Evolutionary conservation across 2,888 invertebrate genomes (phyloP).

Genomic region (Abrostola triplasia): DNA sequence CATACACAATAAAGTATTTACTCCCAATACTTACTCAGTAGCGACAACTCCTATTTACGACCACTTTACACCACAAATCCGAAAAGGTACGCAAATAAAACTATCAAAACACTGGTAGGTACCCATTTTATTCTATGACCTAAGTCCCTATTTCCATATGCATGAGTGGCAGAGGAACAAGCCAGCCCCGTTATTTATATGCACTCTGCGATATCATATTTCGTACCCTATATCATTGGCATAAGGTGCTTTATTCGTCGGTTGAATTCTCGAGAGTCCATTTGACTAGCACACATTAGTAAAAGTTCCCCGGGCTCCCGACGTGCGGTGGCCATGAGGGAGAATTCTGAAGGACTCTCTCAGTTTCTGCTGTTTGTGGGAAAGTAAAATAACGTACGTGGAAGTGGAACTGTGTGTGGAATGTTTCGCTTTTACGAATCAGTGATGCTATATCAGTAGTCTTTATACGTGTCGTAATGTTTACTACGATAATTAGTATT

Average conservation of each 20-base stretch:
- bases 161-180: constrained; percentile 79
- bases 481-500: too few species aligned
- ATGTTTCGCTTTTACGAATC: constrained; percentile 33
- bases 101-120: constrained; percentile 61
- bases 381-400: constrained; percentile 21
- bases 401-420: constrained; percentile 9
- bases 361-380: constrained; percentile 42
- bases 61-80: constrained; percentile 57
- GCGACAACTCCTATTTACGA: constrained; percentile 49
- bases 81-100: constrained; percentile 63
- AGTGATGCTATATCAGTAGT: constrained; percentile 3
- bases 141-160: constrained; percentile 86
- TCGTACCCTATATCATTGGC: constrained; percentile 66
- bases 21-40: constrained; percentile 44
- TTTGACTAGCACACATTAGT: constrained; percentile 88
- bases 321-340: constrained; percentile 69
- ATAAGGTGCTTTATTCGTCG: constrained; percentile 75
- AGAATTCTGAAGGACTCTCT: constrained; percentile 50
- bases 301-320: constrained; percentile 81
- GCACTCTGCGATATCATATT: constrained; percentile 59
- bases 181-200: constrained; percentile 70
- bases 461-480: background rate
- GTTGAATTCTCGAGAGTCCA: constrained; percentile 80
- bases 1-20: constrained; percentile 44
- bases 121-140: constrained; percentile 76